These are phyloP conservation scores for Platycercus adscitus DNA, from an alignment of 2,113 vertebrate species.

Conservation along the genomic window DNA sequence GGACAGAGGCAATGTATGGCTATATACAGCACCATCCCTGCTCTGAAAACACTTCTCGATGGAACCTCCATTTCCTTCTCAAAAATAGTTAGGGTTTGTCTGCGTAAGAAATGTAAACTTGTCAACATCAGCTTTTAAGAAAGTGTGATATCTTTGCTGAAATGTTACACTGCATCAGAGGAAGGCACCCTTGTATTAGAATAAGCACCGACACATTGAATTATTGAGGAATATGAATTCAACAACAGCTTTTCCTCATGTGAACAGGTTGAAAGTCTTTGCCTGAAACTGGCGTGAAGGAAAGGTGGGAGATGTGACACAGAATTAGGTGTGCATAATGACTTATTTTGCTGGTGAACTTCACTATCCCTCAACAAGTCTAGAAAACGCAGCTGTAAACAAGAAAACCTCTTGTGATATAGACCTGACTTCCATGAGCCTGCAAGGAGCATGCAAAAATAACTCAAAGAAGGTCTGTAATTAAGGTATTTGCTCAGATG, in stretches of 20 bases:
- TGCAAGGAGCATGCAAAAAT: not conserved
- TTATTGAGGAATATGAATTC: not conserved
- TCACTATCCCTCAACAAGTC: not conserved
- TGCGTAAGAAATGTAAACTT: not conserved
- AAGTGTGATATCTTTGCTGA: not conserved
- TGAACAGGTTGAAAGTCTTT: not conserved
- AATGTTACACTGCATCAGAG: not conserved
- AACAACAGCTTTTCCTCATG: not conserved
- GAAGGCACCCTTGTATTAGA: not conserved
- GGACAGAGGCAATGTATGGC: not conserved
- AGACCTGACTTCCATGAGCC: not conserved
- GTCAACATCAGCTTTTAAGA: not conserved
- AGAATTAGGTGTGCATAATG: not conserved
- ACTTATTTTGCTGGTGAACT: not conserved
- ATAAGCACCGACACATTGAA: not conserved
- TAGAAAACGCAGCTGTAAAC: not conserved
- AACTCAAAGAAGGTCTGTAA: not conserved
- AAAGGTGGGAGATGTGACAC: not conserved
- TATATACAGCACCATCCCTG: not conserved
- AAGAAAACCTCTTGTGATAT: not conserved
- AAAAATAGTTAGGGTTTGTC: not conserved
- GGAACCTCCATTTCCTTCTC: not conserved
- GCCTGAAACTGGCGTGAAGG: not conserved
- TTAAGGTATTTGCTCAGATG: not conserved
- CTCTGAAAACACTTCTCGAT: not conserved